Evolutionary conservation across 1,140 invertebrate genomes (phyloP), one percentile per base, ranked within the genome.

Genomic region (Drosophila malerkotliana): DNA sequence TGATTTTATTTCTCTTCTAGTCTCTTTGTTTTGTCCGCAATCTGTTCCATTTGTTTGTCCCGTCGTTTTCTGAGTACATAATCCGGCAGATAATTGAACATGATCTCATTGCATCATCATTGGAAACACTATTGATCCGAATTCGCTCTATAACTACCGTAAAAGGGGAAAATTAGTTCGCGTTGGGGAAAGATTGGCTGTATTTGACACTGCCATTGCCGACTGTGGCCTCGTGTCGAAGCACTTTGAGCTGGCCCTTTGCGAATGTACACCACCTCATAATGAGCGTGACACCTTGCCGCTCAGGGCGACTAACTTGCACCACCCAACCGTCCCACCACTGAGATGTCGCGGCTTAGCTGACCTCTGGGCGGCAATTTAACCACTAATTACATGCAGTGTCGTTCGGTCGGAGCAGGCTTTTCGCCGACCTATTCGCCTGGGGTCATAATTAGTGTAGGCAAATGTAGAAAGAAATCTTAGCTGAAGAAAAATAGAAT

Each of bases 371-470:
- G 84, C 78, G 77, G 61, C 66, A 75, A 88, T 90, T 88, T 88
- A 88, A 88, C 87, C 79, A 88, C 84, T 88, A 88, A 88, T 88
- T 88, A 88, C 78, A 89, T 88, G 84, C 79, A 84, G 59, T 67
- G 73, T 58, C 72, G 66, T 45, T 45, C 6, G 72, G 21, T 39
- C 51, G 44, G 32, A 47, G 41, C 24, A 41, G 24, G 53, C 47
- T 21, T 49, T 30, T 28, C 30, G 52, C 56, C 56, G 67, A 88
- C 69, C 74, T 37, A 37, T 37, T 10, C 64, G 78, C 84, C 84
- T 77, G 73, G 79, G 84, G 84, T 80, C 79, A 89, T 89, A 88
- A 88, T 88, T 88, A 89, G 84, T 84, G 82, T 75, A 78, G 77
- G 84, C 80, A 83, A 88, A 80, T 89, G 79, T 79, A 80, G 79